Conservation (phyloP, 1,140 invertebrate species). For the Drosophila ironensis region DNA sequence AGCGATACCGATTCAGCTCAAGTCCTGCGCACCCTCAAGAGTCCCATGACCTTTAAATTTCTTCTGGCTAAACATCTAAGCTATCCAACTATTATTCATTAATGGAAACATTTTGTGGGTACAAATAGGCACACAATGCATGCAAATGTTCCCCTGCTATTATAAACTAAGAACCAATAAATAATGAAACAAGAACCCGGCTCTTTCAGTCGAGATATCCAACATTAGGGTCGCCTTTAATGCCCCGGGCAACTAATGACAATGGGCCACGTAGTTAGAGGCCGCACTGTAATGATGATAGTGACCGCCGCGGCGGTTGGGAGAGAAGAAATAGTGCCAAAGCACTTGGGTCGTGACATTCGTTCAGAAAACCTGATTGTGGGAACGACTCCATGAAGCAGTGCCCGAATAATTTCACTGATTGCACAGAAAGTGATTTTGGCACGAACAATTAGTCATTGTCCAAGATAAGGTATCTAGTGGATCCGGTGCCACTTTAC, state of each 20-base stretch:
- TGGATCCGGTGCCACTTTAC: background rate
- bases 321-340: conserved; percentile 4
- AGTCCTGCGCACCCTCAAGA: too few species aligned
- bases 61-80: too few species aligned
- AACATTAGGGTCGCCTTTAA: conserved; percentile 66
- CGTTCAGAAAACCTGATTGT: conserved; percentile 26
- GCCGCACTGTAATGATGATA: conserved; percentile 27
- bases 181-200: too few species aligned
- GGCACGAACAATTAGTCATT: background rate
- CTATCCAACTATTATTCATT: too few species aligned
- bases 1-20: too few species aligned
- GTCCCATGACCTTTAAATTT: too few species aligned
- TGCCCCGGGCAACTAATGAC: conserved; percentile 54
- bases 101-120: too few species aligned
- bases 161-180: too few species aligned
- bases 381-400: conserved; percentile 17
- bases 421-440: conserved; percentile 3
- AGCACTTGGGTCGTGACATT: conserved; percentile 24
- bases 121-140: too few species aligned
- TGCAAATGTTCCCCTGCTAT: too few species aligned
- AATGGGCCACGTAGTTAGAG: conserved; percentile 35
- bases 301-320: conserved; percentile 3
- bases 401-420: conserved; percentile 7
- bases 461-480: conserved; percentile 2
- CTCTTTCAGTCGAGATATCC: too few species aligned